Conservation (phyloP, 2,888 invertebrate species). For the Diploptera punctata region DNA sequence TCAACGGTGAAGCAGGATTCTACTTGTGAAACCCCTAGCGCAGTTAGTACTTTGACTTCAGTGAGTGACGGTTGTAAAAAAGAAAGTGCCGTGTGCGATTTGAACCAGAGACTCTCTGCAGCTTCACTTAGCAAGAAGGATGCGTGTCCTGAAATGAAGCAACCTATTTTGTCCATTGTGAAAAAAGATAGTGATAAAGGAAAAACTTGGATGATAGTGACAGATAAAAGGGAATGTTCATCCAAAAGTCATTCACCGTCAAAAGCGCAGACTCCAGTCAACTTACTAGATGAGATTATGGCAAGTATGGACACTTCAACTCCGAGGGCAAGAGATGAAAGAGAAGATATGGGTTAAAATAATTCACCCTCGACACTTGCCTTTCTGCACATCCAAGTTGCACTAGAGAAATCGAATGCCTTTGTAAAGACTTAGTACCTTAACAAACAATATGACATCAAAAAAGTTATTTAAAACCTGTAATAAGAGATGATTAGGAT, state of each 20-base stretch:
- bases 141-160: slow-evolving; percentile 1
- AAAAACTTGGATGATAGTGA: neutral
- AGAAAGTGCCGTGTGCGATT: slow-evolving; percentile 34
- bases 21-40: slow-evolving; percentile 5
- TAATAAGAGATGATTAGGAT: slow-evolving; percentile 9
- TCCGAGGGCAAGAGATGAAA: slow-evolving; percentile 38
- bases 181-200: slow-evolving; percentile 35
- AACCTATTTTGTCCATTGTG: neutral
- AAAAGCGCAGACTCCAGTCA: slow-evolving; percentile 32
- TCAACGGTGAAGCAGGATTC: slow-evolving; percentile 1
- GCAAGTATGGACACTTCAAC: slow-evolving; percentile 41
- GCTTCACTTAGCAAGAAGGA: slow-evolving; percentile 16
- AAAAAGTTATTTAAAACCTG: slow-evolving; percentile 16
- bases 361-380: slow-evolving; percentile 29
- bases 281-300: slow-evolving; percentile 41
- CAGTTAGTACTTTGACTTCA: neutral
- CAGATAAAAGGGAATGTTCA: slow-evolving; percentile 33
- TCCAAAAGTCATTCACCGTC: slow-evolving; percentile 26
- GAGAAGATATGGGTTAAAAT: slow-evolving; percentile 32
- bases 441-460: slow-evolving; percentile 23
- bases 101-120: slow-evolving; percentile 15
- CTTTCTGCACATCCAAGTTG: slow-evolving; percentile 30
- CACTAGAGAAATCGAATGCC: slow-evolving; percentile 36
- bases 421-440: slow-evolving; percentile 41
- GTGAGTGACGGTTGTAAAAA: slow-evolving; percentile 14